These are phyloP conservation scores for Eclectus roratus DNA, from an alignment of 2,113 vertebrate species.

Conservation along the genomic window DNA sequence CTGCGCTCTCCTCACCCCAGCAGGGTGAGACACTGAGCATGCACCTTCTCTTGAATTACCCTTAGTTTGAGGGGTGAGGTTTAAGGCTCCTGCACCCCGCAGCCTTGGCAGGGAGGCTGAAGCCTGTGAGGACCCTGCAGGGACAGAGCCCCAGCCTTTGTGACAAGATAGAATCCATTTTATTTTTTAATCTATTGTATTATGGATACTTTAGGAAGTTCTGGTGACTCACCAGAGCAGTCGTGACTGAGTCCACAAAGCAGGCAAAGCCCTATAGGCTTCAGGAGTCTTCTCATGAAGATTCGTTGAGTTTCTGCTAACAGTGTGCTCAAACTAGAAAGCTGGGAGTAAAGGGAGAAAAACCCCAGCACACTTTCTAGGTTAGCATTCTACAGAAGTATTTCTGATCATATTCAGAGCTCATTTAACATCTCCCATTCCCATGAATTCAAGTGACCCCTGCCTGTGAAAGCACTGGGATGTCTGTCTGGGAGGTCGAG, in stretches of 20 bases:
- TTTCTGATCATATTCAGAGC: neutral
- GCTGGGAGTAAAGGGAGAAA: neutral
- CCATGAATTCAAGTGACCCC: fast-evolving
- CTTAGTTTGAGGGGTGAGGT: neutral
- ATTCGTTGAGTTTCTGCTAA: neutral
- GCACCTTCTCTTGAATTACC: neutral
- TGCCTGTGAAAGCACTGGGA: neutral
- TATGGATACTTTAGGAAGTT: neutral
- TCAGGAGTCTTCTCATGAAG: neutral
- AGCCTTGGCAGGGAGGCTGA: neutral
- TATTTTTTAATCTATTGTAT: neutral
- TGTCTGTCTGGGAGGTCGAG: neutral
- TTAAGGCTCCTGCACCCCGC: neutral
- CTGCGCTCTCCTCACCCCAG: fast-evolving
- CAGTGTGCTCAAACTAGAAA: neutral
- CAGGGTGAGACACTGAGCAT: neutral
- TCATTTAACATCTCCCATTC: neutral
- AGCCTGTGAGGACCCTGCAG: fast-evolving
- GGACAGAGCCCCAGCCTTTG: neutral
- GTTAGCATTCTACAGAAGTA: neutral
- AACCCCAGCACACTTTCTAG: neutral
- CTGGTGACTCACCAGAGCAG: neutral
- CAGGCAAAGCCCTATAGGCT: neutral
- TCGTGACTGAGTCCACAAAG: neutral
- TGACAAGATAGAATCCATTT: neutral